These are phyloP conservation scores for Antechinus flavipes DNA, from an alignment of 2,113 vertebrate species.

Conservation along the genomic window DNA sequence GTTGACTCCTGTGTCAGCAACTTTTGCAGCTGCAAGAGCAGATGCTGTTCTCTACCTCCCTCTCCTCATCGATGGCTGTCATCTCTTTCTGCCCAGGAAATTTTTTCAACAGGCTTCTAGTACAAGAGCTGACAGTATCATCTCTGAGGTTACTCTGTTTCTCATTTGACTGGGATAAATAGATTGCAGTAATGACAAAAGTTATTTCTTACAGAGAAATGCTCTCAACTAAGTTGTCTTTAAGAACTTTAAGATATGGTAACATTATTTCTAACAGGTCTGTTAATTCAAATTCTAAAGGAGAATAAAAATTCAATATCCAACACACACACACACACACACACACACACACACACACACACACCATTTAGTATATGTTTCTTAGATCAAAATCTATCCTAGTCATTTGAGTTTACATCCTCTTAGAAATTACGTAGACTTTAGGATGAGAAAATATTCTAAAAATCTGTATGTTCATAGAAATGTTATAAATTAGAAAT, in stretches of 20 bases:
- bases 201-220: constrained; percentile 16
- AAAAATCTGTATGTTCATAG: not conserved
- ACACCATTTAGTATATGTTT: not conserved
- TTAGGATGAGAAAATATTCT: not conserved
- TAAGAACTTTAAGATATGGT: not conserved
- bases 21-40: constrained; percentile 74
- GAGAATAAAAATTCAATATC: not conserved
- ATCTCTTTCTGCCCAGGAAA: constrained; percentile 66
- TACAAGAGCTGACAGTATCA: constrained; percentile 18
- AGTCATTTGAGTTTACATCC: not conserved
- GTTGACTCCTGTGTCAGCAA: constrained; percentile 74
- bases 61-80: constrained; percentile 50
- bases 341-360: too few species aligned
- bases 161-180: constrained; percentile 25
- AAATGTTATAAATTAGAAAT: not conserved
- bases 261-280: not conserved
- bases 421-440: not conserved
- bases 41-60: constrained; percentile 58
- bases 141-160: constrained; percentile 57
- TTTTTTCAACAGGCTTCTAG: not conserved
- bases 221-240: not conserved
- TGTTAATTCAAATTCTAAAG: not conserved
- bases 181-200: constrained; percentile 39
- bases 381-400: not conserved
- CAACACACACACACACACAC: too few species aligned